These are phyloP conservation scores for Phymastichus coffea DNA, from an alignment of 1,140 invertebrate genomes.

Conservation along the genomic window DNA sequence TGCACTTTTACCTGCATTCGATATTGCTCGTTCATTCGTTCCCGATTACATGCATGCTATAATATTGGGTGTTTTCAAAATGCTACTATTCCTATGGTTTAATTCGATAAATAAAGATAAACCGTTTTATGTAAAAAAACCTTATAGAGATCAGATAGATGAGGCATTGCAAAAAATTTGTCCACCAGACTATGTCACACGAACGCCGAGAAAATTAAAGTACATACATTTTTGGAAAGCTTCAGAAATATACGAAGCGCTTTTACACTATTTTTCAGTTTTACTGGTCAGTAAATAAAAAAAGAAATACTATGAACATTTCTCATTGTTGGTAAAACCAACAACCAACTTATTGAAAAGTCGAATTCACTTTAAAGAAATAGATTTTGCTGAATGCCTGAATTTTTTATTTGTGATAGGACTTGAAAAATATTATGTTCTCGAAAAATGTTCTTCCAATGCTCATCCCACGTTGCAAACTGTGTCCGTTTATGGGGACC, in stretches of 20 bases:
- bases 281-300: constrained; percentile 14
- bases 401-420: background rate
- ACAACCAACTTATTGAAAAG: constrained; percentile 6
- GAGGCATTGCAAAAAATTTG: background rate
- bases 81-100: constrained; percentile 15
- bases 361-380: background rate
- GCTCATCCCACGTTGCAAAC: constrained; percentile 18
- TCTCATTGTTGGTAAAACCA: constrained; percentile 13
- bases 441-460: constrained; percentile 22
- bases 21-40: constrained; percentile 17
- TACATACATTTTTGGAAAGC: constrained; percentile 22
- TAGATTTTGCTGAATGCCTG: background rate
- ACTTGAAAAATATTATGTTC: constrained; percentile 3
- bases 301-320: constrained; percentile 25
- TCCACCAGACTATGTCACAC: constrained; percentile 16
- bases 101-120: constrained; percentile 13
- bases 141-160: constrained; percentile 4
- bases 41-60: constrained; percentile 29
- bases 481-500: constrained; percentile 3
- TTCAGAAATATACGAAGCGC: constrained; percentile 10
- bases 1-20: constrained; percentile 17
- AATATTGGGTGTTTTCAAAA: constrained; percentile 18
- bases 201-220: constrained; percentile 10
- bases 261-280: constrained; percentile 16
- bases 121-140: constrained; percentile 20